Evolutionary conservation across 2,113 vertebrate genomes (phyloP).

Genomic region (Rhizomys pruinosus): DNA sequence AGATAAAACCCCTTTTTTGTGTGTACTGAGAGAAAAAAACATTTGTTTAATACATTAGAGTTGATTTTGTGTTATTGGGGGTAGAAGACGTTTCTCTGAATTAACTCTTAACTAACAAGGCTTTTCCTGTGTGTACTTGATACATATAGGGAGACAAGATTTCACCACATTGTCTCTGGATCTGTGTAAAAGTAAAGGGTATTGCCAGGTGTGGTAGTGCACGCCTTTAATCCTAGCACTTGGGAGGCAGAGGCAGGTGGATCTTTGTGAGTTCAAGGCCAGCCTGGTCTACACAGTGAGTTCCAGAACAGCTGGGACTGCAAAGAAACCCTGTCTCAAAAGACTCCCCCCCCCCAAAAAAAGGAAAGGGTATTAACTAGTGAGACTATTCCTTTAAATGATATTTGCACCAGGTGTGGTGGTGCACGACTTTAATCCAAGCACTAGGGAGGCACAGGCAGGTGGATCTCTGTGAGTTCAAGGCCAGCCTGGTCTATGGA

Average conservation of each 20-base stretch:
- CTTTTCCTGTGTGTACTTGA: neutral
- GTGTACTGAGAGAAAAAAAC: neutral
- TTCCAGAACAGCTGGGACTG: too few relatives aligned
- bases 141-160: slow-evolving; percentile 3
- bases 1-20: neutral
- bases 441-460: too few relatives aligned
- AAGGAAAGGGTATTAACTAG: slow-evolving; percentile 38
- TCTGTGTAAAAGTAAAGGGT: slow-evolving; percentile 19
- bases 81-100: neutral
- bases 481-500: too few relatives aligned
- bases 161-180: slow-evolving; percentile 5
- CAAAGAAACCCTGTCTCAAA: too few relatives aligned
- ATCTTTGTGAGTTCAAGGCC: too few relatives aligned
- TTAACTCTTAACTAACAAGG: neutral
- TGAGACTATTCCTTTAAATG: neutral
- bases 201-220: too few relatives aligned
- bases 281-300: too few relatives aligned
- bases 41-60: neutral
- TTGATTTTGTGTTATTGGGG: neutral
- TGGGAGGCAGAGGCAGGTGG: too few relatives aligned
- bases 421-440: too few relatives aligned
- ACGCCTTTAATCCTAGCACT: too few relatives aligned
- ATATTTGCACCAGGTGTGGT: neutral
- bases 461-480: too few relatives aligned
- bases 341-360: too few relatives aligned